phyloP scores from a whole-genome alignment of 2,888 invertebrate species.

The Ditula angustiorana region DNA sequence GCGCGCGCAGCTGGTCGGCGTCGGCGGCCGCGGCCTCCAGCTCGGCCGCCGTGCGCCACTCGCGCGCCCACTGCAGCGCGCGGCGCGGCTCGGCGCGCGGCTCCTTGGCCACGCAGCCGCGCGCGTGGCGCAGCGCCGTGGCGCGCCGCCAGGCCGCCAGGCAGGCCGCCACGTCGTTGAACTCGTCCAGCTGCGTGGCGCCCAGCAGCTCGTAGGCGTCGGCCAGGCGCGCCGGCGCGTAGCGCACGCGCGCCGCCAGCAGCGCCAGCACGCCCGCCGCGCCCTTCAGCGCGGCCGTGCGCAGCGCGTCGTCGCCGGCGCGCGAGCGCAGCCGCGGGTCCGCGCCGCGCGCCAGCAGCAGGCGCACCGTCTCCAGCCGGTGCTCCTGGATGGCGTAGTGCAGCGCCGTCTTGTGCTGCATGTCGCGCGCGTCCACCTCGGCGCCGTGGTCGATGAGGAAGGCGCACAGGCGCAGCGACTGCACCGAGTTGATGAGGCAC shows the following conservation, averaged over 20 bases:
- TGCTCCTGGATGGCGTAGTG: conserved; percentile 97
- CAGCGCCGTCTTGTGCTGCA: conserved; percentile 95
- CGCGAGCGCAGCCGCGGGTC: conserved; percentile 91
- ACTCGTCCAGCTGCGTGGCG: conserved; percentile 94
- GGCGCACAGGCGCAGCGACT: conserved; percentile 92
- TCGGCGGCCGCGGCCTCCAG: conserved; percentile 91
- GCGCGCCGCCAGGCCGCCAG: conserved; percentile 92
- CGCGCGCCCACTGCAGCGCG: conserved; percentile 88
- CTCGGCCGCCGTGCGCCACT: conserved; percentile 91
- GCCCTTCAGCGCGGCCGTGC: conserved; percentile 91
- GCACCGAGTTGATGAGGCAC: conserved; percentile 96
- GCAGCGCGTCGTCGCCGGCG: conserved; percentile 95
- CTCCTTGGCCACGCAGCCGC: conserved; percentile 50
- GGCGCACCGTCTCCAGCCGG: conserved; percentile 92
- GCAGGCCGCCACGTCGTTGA: conserved; percentile 90
- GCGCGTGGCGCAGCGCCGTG: conserved; percentile 59
- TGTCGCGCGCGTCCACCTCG: conserved; percentile 93
- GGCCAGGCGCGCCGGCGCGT: conserved; percentile 89
- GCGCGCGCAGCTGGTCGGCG: conserved; percentile 93
- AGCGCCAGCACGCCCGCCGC: conserved; percentile 90
- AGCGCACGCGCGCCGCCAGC: conserved; percentile 87
- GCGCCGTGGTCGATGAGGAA: conserved; percentile 93
- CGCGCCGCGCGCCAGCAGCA: conserved; percentile 92
- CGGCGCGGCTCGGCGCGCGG: conserved; percentile 81
- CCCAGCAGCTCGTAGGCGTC: conserved; percentile 95